Conservation (phyloP, 2,888 invertebrate species). For the Carcina quercana region DNA sequence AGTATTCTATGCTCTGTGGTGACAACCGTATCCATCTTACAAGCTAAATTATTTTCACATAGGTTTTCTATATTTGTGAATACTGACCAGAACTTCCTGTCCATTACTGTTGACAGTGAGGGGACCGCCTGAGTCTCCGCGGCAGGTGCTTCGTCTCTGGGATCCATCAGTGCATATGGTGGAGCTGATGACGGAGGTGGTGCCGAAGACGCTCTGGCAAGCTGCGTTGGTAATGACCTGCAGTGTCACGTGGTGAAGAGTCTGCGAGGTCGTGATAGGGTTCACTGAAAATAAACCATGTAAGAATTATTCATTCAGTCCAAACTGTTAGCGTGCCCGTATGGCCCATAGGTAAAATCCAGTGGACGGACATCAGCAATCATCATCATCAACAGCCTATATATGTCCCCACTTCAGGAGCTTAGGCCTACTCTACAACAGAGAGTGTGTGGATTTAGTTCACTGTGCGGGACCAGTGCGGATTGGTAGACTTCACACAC, state of each 20-base stretch:
- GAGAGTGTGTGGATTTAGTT: background rate
- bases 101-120: conserved; percentile 17
- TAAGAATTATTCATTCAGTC: too few relatives aligned
- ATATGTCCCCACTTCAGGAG: too few relatives aligned
- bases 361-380: too few relatives aligned
- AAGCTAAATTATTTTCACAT: too few relatives aligned
- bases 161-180: conserved; percentile 48
- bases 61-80: too few relatives aligned
- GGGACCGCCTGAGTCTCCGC: conserved; percentile 38
- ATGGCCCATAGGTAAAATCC: too few relatives aligned
- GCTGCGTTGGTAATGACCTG: conserved; percentile 35
- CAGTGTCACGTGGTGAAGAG: conserved; percentile 18
- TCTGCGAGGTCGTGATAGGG: conserved; percentile 20
- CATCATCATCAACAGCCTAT: conserved; percentile 9
- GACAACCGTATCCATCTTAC: too few relatives aligned
- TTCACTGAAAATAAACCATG: conserved; percentile 10
- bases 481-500: too few relatives aligned
- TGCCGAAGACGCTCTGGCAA: conserved; percentile 40
- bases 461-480: too few relatives aligned
- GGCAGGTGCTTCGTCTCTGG: conserved; percentile 42
- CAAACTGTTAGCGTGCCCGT: too few relatives aligned
- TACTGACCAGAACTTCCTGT: conserved; percentile 16
- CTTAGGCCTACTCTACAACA: too few relatives aligned
- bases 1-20: too few relatives aligned
- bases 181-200: conserved; percentile 23